phyloP scores from a whole-genome alignment of 2,888 invertebrate species.

The Dermolepida albohirtum region DNA sequence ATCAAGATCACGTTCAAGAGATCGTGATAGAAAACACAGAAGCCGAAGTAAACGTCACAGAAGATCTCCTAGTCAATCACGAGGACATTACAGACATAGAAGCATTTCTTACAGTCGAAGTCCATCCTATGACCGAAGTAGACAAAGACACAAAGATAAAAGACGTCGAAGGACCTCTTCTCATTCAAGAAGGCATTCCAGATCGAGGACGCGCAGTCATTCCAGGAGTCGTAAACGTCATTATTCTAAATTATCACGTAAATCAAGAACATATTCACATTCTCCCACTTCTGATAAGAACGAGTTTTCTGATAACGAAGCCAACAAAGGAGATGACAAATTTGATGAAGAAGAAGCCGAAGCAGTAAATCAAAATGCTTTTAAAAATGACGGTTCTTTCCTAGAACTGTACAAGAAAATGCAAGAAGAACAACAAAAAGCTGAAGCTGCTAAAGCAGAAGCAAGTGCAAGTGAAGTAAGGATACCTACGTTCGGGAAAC shows the following conservation, averaged over 20 bases:
- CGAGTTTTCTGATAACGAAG: conserved; percentile 45
- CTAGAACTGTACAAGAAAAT: conserved; percentile 92
- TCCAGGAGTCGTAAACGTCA: conserved; percentile 45
- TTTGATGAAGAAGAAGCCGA: conserved; percentile 55
- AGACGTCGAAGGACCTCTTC: conserved; percentile 42
- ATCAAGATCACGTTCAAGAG: conserved; percentile 46
- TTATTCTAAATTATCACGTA: conserved; percentile 44
- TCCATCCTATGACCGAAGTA: conserved; percentile 46
- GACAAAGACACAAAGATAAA: conserved; percentile 42
- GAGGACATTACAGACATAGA: conserved; percentile 50
- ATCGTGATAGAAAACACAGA: conserved; percentile 42
- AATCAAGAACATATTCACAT: conserved; percentile 45
- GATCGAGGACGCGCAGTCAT: conserved; percentile 46
- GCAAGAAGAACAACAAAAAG: conserved; percentile 74
- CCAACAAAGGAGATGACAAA: conserved; percentile 55
- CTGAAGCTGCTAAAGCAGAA: conserved; percentile 56
- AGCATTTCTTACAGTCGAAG: conserved; percentile 43
- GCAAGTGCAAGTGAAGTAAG: conserved; percentile 62
- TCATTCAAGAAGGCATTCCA: conserved; percentile 47
- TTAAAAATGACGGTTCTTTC: conserved; percentile 92
- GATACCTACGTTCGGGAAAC: conserved; percentile 77
- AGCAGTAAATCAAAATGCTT: conserved; percentile 73
- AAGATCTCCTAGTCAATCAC: conserved; percentile 49
- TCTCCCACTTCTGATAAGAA: conserved; percentile 44
- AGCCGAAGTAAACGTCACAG: conserved; percentile 50